Conservation (phyloP, 2,113 vertebrate species). For the Emydocephalus ijimae region DNA sequence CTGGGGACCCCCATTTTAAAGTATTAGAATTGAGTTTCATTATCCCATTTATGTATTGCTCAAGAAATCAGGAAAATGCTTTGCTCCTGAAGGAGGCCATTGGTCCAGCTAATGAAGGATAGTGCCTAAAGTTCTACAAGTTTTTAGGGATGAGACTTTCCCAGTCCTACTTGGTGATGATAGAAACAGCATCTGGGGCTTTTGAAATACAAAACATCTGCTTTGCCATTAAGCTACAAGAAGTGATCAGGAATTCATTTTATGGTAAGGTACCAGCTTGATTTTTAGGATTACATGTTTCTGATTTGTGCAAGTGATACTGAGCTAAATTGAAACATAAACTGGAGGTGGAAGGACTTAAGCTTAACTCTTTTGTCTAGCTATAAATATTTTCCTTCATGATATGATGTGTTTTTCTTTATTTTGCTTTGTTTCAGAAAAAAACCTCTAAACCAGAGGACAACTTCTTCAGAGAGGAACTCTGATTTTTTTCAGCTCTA, state of each 20-base stretch:
- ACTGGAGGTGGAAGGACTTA: neutral
- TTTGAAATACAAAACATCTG: neutral
- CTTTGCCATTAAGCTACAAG: neutral
- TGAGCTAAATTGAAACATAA: neutral
- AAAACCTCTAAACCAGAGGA: conserved; percentile 48
- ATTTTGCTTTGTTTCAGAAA: conserved; percentile 61
- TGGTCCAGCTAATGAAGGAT: neutral
- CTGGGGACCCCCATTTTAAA: neutral
- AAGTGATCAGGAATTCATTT: neutral
- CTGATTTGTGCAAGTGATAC: neutral
- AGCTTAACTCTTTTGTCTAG: neutral
- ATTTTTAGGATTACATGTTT: neutral
- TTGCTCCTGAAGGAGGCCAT: neutral
- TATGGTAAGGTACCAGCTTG: neutral
- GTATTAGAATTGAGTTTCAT: neutral
- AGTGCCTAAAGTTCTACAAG: neutral
- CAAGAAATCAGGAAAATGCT: neutral
- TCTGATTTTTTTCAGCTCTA: conserved; percentile 52
- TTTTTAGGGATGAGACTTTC: neutral
- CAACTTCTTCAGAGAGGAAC: conserved; percentile 60
- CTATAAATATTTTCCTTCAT: neutral
- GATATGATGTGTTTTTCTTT: neutral
- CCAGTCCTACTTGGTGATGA: neutral
- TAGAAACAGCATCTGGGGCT: neutral
- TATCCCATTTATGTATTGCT: neutral